Evolutionary conservation across 2,113 vertebrate genomes (phyloP).

Genomic region (Austrofundulus limnaeus): DNA sequence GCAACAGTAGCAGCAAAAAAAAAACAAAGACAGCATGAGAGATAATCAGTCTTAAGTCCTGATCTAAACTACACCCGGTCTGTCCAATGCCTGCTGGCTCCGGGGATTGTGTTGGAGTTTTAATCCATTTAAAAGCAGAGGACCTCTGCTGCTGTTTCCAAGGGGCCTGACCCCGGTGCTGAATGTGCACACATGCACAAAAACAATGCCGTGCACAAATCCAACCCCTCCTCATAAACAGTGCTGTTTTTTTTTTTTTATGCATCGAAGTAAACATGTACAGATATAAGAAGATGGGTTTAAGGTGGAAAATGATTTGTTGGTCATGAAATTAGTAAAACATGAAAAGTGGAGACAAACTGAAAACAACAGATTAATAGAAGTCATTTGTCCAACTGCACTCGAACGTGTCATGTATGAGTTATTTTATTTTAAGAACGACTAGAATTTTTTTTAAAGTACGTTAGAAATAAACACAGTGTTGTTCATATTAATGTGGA

Average conservation of each 20-base stretch:
- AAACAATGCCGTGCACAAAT: conserved; percentile 39
- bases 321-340: conserved; percentile 34
- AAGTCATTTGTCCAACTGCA: conserved; percentile 55
- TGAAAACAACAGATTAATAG: conserved; percentile 53
- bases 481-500: conserved; percentile 12
- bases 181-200: conserved; percentile 31
- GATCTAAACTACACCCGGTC: conserved; percentile 76
- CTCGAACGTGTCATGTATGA: conserved; percentile 29
- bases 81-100: conserved; percentile 71
- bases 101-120: conserved; percentile 75
- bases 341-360: background rate
- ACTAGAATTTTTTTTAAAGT: no score
- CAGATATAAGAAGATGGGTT: background rate
- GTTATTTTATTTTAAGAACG: conserved; percentile 23
- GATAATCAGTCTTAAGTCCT: conserved; percentile 79
- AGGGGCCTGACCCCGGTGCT: conserved; percentile 70
- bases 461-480: conserved; percentile 20
- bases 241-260: no score
- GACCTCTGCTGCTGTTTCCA: conserved; percentile 76
- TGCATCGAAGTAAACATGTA: background rate
- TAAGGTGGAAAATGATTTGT: conserved; percentile 10
- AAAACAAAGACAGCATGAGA: conserved; percentile 71
- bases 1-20: conserved; percentile 64
- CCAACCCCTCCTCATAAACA: conserved; percentile 23
- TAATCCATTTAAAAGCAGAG: conserved; percentile 81